These are phyloP conservation scores for Ganaspis sp. DNA, from an alignment of 1,140 invertebrate species.

Conservation along the genomic window DNA sequence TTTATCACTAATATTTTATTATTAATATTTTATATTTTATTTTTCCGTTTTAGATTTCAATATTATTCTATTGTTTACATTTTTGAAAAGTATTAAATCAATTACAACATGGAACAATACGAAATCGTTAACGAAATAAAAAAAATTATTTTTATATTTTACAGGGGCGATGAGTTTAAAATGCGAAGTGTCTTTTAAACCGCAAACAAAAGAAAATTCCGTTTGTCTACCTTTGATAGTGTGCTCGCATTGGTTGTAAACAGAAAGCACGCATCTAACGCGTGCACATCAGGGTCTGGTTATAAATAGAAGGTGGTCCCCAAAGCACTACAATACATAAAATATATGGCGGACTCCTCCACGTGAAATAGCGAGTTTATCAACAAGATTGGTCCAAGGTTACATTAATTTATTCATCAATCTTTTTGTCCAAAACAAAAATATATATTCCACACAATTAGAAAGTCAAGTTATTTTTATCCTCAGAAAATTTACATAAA, in stretches of 20 bases:
- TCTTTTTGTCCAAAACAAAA: not conserved
- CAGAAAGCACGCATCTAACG: constrained; percentile 24
- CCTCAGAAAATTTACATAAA: not conserved
- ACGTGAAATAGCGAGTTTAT: constrained; percentile 20
- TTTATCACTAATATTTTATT: too few relatives aligned
- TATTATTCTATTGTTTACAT: too few relatives aligned
- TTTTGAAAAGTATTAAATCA: too few relatives aligned
- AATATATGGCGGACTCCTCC: not conserved
- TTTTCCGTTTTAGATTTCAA: too few relatives aligned
- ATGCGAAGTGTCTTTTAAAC: not conserved
- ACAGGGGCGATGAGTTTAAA: too few relatives aligned
- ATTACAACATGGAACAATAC: too few relatives aligned
- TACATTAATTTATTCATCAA: not conserved
- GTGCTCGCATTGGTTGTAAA: constrained; percentile 13
- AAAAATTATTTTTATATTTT: too few relatives aligned
- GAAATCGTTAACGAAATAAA: too few relatives aligned
- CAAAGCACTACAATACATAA: constrained; percentile 2
- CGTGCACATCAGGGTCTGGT: constrained; percentile 22
- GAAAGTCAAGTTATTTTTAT: not conserved
- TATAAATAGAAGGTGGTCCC: constrained; percentile 25
- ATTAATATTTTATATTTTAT: too few relatives aligned
- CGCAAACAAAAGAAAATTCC: not conserved
- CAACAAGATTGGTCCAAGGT: constrained; percentile 9
- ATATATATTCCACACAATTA: not conserved
- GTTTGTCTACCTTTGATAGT: constrained; percentile 5